phyloP scores from a whole-genome alignment of 2,888 invertebrate species.

The Drosophila paracracens region DNA sequence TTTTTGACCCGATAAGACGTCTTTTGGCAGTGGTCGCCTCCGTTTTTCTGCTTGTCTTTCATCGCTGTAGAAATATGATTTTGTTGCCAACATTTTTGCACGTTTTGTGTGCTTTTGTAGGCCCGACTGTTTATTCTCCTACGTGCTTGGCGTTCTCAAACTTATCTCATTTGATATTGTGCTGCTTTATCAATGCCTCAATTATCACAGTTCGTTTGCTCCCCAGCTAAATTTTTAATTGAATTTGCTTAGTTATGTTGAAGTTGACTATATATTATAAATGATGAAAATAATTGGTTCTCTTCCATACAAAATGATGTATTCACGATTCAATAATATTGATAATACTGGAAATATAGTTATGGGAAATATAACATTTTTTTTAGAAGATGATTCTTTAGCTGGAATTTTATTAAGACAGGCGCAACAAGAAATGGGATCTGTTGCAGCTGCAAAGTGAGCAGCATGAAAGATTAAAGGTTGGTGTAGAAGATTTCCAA shows the following conservation, averaged over 20 bases:
- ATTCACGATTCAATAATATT: background rate
- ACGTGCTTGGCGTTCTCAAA: constrained; percentile 20
- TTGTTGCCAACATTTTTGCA: constrained; percentile 43
- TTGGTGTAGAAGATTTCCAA: background rate
- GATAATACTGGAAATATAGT: background rate
- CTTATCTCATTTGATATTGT: constrained; percentile 29
- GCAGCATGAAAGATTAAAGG: background rate
- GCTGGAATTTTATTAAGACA: background rate
- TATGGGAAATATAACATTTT: background rate
- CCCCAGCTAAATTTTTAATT: background rate
- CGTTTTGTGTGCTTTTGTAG: constrained; percentile 37
- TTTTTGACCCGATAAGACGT: constrained; percentile 41
- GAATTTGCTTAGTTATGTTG: background rate
- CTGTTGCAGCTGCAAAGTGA: background rate
- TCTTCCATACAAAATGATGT: background rate
- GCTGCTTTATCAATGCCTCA: constrained; percentile 9
- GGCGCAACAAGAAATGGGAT: background rate
- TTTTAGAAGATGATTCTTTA: background rate
- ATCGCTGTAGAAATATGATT: constrained; percentile 21
- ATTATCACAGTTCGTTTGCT: constrained; percentile 3
- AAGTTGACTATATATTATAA: background rate
- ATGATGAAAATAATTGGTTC: background rate
- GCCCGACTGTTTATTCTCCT: constrained; percentile 35
- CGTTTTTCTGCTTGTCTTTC: constrained; percentile 29
- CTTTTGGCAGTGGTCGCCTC: background rate